These are phyloP conservation scores for Peromyscus melanophrys DNA, from an alignment of 2,797 vertebrate species.

Conservation along the genomic window DNA sequence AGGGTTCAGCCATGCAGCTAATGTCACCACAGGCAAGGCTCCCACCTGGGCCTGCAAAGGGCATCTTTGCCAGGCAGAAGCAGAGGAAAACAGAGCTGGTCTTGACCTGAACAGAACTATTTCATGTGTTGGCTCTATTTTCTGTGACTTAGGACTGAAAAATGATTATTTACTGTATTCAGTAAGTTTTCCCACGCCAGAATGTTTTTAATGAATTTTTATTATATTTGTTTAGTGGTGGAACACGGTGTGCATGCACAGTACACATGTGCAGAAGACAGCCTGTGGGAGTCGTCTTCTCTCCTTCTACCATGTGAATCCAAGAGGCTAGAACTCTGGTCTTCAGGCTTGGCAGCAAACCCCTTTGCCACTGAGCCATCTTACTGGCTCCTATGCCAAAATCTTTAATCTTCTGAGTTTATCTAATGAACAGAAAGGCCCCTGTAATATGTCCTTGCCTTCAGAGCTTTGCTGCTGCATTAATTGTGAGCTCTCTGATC, in stretches of 20 bases:
- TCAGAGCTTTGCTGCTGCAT: conserved; percentile 71
- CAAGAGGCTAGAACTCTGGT: not conserved
- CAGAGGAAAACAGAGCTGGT: not conserved
- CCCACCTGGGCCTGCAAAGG: not conserved
- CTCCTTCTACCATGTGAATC: not conserved
- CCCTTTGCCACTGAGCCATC: not conserved
- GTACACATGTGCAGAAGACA: not conserved
- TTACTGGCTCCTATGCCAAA: not conserved
- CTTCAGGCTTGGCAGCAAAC: not conserved
- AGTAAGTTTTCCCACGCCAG: conserved; percentile 56
- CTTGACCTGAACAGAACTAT: not conserved
- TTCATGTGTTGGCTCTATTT: not conserved
- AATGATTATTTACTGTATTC: conserved; percentile 59
- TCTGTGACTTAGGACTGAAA: not conserved
- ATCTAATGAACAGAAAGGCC: conserved; percentile 64
- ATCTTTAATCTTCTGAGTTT: conserved; percentile 64
- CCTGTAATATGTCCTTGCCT: conserved; percentile 79
- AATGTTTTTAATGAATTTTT: not conserved
- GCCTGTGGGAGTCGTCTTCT: too few relatives aligned
- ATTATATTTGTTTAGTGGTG: not conserved
- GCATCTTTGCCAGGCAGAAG: conserved; percentile 6
- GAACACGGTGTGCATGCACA: not conserved
- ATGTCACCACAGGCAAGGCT: not conserved
- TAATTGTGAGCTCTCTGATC: conserved; percentile 73
- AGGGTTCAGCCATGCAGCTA: not conserved